Evolutionary conservation across 2,888 invertebrate species (phyloP).

Genomic region (Drosophila pseudotalamancana): DNA sequence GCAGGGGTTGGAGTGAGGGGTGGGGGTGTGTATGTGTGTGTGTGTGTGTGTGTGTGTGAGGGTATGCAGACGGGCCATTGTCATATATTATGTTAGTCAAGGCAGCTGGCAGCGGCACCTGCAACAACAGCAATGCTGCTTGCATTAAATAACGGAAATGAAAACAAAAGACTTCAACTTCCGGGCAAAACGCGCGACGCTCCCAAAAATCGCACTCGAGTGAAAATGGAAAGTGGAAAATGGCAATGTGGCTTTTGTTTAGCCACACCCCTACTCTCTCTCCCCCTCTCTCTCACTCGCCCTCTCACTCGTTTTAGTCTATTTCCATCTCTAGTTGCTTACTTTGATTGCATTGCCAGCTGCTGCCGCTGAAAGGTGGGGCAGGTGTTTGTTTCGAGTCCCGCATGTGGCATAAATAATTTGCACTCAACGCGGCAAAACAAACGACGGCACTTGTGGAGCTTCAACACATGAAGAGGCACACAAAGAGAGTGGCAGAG

Average conservation of each 20-base stretch:
- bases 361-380: constrained; percentile 4
- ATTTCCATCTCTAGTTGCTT: constrained; percentile 27
- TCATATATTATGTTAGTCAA: constrained; percentile 74
- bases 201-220: constrained; percentile 64
- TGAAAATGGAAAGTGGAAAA: constrained; percentile 67
- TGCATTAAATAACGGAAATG: constrained; percentile 81
- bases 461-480: constrained; percentile 18
- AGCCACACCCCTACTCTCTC: background rate
- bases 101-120: constrained; percentile 62
- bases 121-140: constrained; percentile 51
- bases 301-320: background rate
- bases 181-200: constrained; percentile 48
- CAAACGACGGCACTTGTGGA: constrained; percentile 71
- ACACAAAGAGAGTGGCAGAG: too few species aligned
- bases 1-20: background rate
- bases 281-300: background rate
- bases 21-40: too few species aligned
- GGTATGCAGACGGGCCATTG: constrained; percentile 15
- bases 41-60: too few species aligned
- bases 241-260: constrained; percentile 58
- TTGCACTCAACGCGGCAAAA: constrained; percentile 68
- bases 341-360: constrained; percentile 58
- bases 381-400: constrained; percentile 42
- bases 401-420: constrained; percentile 77
- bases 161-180: constrained; percentile 80